Evolutionary conservation across 2,888 invertebrate genomes (phyloP), one percentile per base, ranked within the genome.

Genomic region (Mesorhabditis belari): DNA sequence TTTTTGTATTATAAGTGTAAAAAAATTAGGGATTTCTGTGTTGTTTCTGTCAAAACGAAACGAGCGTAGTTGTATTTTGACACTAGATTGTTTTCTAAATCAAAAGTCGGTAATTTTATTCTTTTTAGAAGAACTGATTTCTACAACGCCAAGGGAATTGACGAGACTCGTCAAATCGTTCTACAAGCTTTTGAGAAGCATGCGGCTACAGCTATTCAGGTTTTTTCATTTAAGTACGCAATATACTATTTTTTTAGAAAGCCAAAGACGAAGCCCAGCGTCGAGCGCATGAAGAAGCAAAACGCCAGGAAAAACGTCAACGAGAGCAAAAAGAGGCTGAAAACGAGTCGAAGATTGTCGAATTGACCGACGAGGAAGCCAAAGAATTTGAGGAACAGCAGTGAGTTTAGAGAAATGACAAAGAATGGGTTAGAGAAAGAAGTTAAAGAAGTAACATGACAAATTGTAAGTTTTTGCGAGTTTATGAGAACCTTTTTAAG

Each of bases 361-460:
- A 96, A 85, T 83, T 96, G 19, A 91, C 91, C 3, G 94, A 96
- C 68, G 92, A 91, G 80, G 92, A 96, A 82, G 96, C 96, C 21
- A 76, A 66, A 9, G 73, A 61, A 21, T 67, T 79, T 49, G 89
- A 87, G 29, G 86, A 81, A n/a, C n/a, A n/a, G n/a, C n/a, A n/a
- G n/a, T n/a, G n/a, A n/a, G n/a, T n/a, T n/a, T n/a, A n/a, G n/a
- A n/a, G n/a, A n/a, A n/a, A n/a, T n/a, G n/a, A n/a, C n/a, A n/a
- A n/a, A n/a, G n/a, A n/a, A n/a, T n/a, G n/a, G n/a, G n/a, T n/a
- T n/a, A n/a, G n/a, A n/a, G n/a, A n/a, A n/a, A n/a, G n/a, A n/a
- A n/a, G n/a, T n/a, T n/a, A n/a, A n/a, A n/a, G n/a, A n/a, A n/a
- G n/a, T n/a, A n/a, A n/a, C n/a, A n/a, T n/a, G n/a, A n/a, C n/a